Base-by-base conservation (phyloP, 2,797 vertebrate genomes). In the Falco concolor region DNA sequence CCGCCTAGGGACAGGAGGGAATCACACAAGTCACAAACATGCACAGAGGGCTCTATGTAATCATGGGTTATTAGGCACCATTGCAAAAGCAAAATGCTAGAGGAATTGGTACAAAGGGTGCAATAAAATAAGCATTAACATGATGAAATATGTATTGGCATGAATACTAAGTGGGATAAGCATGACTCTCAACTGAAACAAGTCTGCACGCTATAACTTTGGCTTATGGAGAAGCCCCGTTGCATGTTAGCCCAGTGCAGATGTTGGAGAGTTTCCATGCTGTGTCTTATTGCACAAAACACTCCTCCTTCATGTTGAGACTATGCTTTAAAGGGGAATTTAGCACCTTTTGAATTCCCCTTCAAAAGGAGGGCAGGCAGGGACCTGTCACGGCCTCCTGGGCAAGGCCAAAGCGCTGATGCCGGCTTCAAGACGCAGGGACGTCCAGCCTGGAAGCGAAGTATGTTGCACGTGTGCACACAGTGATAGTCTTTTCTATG, bases 81-180 rank as follows among this genome's bases (percentile, higher is more conserved):
- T 54, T 90, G 94, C 90, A 95, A 68, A 90, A 87, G 60, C 40
- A 54, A 90, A 79, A 74, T 90, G 80, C 81, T 68, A 45, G 40
- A 87, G 75, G 74, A 90, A 73, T 77, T 36, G 49, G 53, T 90
- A 85, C 88, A 89, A 95, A 86, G 89, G 93, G 70, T 91, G 84
- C 72, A 87, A 94, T 95, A 83, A 96, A 96, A 95, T 94, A 93
- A 89, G 85, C 74, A 96, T 93, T 87, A 93, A n/a, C 32, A 9
- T 45, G 50, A 92, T 96, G 88, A 95, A 96, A 95, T 94, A 93
- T 92, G 68, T 72, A 96, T 95, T 87, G 87, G 74, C 65, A 72
- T 79, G 67, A 78, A 64, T 61, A 13, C 50, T 60, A 13, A 91
- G 67, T 49, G 70, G 79, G 56, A 53, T 88, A 70, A 88, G 56